phyloP scores from a whole-genome alignment of 1,140 invertebrate species.

The Melanaphis sacchari region DNA sequence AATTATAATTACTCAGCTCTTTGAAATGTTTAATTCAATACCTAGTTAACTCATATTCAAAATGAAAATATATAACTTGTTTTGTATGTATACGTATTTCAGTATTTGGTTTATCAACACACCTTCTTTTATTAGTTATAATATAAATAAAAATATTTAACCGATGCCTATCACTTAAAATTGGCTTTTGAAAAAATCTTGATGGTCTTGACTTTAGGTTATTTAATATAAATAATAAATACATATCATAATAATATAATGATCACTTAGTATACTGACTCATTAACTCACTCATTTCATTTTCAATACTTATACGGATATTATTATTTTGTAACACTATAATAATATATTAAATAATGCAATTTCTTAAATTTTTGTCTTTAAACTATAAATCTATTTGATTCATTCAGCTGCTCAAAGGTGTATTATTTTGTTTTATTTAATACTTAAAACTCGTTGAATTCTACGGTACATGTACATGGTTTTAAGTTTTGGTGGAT shows the following conservation, averaged over 20 bases:
- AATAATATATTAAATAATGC: not conserved
- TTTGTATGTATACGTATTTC: not conserved
- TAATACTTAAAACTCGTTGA: slow-evolving; percentile 30
- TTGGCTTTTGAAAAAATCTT: not conserved
- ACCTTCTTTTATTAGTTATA: not conserved
- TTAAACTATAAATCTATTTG: not conserved
- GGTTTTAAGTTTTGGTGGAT: slow-evolving; percentile 32
- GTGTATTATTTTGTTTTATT: slow-evolving; percentile 39
- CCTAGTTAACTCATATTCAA: not conserved
- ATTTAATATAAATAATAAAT: not conserved
- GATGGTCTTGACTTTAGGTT: not conserved
- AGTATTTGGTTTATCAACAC: not conserved
- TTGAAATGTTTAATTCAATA: not conserved
- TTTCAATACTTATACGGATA: not conserved
- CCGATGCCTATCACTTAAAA: not conserved
- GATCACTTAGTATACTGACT: not conserved
- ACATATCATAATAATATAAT: not conserved
- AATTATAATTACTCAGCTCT: not conserved
- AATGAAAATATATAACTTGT: not conserved
- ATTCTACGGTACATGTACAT: not conserved
- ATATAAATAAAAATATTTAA: not conserved
- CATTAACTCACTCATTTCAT: not conserved
- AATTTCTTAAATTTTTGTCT: not conserved
- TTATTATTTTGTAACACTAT: slow-evolving; percentile 6
- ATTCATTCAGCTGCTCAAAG: not conserved